Evolutionary conservation across 2,113 vertebrate genomes (phyloP).

Genomic region (Tiliqua scincoides): DNA sequence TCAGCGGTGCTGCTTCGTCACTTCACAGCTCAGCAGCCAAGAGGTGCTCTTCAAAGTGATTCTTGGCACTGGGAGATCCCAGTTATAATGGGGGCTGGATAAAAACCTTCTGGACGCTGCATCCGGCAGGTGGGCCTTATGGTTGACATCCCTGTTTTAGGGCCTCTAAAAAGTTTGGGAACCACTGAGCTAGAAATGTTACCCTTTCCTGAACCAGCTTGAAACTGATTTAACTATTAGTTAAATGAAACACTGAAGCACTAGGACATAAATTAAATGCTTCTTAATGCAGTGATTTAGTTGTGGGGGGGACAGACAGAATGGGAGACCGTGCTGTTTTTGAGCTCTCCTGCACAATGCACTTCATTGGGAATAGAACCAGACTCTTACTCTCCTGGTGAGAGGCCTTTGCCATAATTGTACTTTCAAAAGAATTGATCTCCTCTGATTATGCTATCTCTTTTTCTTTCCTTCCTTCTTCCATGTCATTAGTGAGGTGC

Average conservation of each 20-base stretch:
- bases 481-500: not conserved
- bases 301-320: fast-evolving
- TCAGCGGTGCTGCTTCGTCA: no score
- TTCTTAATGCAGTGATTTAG: not conserved
- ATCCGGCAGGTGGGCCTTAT: no score
- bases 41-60: no score
- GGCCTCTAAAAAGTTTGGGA: no score
- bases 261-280: not conserved
- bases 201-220: no score
- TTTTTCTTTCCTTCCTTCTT: constrained; percentile 1
- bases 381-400: not conserved
- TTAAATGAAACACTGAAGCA: not conserved
- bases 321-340: not conserved
- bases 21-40: no score
- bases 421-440: not conserved
- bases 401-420: not conserved
- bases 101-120: no score
- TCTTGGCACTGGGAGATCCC: no score
- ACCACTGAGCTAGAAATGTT: no score
- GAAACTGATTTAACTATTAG: not conserved
- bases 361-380: not conserved
- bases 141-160: no score
- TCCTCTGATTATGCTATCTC: not conserved
- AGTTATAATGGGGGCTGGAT: no score
- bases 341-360: no score